These are phyloP conservation scores for Sebastes diaconus DNA, from an alignment of 2,797 vertebrate genomes.

Conservation along the genomic window DNA sequence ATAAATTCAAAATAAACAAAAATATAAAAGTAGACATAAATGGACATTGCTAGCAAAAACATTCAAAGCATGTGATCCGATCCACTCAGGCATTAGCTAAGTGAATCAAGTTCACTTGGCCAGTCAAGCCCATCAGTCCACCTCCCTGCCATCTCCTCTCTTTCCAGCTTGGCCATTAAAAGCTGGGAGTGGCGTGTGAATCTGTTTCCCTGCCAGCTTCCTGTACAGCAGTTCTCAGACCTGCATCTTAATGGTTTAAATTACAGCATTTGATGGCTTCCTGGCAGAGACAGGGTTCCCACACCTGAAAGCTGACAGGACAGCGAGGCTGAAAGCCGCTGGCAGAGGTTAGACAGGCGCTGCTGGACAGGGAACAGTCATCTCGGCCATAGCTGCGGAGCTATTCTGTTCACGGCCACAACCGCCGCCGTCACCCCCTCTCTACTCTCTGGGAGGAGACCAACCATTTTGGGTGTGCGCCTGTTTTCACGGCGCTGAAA, in stretches of 20 bases:
- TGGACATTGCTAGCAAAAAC: conserved; percentile 5
- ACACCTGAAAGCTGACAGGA: conserved; percentile 68
- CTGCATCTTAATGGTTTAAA: conserved; percentile 59
- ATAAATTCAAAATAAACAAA: not conserved
- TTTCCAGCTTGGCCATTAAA: conserved; percentile 4
- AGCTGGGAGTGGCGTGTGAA: conserved; percentile 61
- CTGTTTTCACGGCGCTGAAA: conserved; percentile 59
- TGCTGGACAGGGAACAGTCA: conserved; percentile 52
- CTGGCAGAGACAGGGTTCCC: conserved; percentile 62
- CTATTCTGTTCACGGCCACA: conserved; percentile 40
- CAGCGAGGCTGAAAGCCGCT: conserved; percentile 45
- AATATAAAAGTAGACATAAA: not conserved
- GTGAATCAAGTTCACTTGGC: conserved; percentile 8
- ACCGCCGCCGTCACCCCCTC: conserved; percentile 16
- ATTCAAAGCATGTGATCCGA: not conserved
- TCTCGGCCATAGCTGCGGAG: conserved; percentile 19
- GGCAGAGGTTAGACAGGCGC: conserved; percentile 37
- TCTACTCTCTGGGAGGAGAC: conserved; percentile 35
- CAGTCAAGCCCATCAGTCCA: conserved; percentile 1
- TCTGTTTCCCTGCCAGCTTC: conserved; percentile 54
- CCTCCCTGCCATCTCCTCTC: conserved; percentile 30
- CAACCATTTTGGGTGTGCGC: conserved; percentile 54
- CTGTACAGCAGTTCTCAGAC: conserved; percentile 39
- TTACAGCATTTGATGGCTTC: conserved; percentile 61
- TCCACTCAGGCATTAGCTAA: not conserved